Conservation (phyloP, 2,888 invertebrate species). For the Brenthis daphne region DNA sequence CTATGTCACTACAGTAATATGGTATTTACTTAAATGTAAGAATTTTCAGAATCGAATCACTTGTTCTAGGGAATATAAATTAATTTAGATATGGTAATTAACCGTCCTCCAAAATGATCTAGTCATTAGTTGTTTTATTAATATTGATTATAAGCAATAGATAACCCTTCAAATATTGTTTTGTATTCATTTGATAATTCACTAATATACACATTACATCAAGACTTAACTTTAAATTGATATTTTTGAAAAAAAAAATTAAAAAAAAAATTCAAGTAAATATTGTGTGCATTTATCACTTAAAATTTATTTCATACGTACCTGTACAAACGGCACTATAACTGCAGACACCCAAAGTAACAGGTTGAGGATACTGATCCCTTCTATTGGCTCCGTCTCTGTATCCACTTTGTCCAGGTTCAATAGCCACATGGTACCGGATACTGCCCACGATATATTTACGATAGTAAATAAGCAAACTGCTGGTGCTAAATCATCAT, state of each 20-base stretch:
- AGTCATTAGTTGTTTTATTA: no score
- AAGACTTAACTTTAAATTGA: background rate
- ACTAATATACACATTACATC: background rate
- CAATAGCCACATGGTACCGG: slow-evolving; percentile 86
- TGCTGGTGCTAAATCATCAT: slow-evolving; percentile 88
- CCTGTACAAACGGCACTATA: slow-evolving; percentile 87
- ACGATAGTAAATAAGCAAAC: slow-evolving; percentile 90
- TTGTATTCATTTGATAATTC: no score
- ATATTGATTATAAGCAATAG: no score
- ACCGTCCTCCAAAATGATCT: no score
- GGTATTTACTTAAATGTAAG: no score
- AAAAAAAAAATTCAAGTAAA: no score
- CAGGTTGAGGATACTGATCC: slow-evolving; percentile 83
- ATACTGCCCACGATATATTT: slow-evolving; percentile 87
- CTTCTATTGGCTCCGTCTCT: slow-evolving; percentile 81
- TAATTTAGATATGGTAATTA: no score
- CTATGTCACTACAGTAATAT: no score
- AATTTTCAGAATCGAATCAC: no score
- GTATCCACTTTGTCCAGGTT: slow-evolving; percentile 82
- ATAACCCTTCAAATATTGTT: no score
- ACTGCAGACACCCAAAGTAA: slow-evolving; percentile 85
- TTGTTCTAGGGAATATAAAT: no score
- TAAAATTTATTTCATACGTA: background rate
- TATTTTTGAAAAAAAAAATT: no score
- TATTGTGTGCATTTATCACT: background rate